Percentiles rank a stretch among this genome's conserved stretches.
These are phyloP conservation scores for Drosophila ogumai DNA, from an alignment of 1,140 invertebrate genomes.

Conservation along the genomic window DNA sequence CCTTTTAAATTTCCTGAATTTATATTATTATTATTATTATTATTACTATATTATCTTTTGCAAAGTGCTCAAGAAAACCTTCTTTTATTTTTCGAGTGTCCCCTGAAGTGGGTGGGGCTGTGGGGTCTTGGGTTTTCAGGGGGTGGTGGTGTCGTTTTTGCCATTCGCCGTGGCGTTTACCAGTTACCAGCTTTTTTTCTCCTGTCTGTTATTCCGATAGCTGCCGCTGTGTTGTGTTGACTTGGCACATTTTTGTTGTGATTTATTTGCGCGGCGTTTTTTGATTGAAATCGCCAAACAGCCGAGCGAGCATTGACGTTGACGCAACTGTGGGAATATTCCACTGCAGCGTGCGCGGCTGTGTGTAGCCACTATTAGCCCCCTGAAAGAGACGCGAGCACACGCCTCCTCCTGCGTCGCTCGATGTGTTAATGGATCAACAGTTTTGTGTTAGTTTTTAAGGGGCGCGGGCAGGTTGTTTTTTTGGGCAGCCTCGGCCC, in stretches of 20 bases:
- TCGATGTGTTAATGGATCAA: conserved; percentile 79
- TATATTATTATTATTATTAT: too few species aligned
- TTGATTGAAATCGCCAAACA: conserved; percentile 65
- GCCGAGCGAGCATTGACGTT: conserved; percentile 37
- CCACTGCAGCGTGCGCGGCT: conserved; percentile 63
- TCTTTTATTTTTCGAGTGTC: conserved; percentile 3
- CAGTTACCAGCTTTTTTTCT: conserved; percentile 49
- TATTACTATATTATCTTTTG: not conserved
- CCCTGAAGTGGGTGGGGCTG: conserved; percentile 1
- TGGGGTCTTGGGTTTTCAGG: conserved; percentile 2
- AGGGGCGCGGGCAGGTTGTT: conserved; percentile 42
- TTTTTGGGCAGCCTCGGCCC: conserved; percentile 54
- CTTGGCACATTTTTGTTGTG: conserved; percentile 75
- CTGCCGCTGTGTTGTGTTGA: conserved; percentile 60
- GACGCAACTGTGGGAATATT: conserved; percentile 81
- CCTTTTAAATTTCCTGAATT: not conserved
- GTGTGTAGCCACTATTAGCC: conserved; percentile 44
- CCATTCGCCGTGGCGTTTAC: conserved; percentile 56
- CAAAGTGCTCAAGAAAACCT: too few species aligned
- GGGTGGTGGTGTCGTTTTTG: conserved; percentile 35
- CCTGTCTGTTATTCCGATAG: conserved; percentile 30
- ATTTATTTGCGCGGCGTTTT: conserved; percentile 72
- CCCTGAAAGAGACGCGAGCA: conserved; percentile 21
- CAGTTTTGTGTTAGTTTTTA: conserved; percentile 63
- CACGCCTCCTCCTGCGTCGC: conserved; percentile 41